phyloP scores from a whole-genome alignment of 2,113 vertebrate species.

The Myotis yumanensis region DNA sequence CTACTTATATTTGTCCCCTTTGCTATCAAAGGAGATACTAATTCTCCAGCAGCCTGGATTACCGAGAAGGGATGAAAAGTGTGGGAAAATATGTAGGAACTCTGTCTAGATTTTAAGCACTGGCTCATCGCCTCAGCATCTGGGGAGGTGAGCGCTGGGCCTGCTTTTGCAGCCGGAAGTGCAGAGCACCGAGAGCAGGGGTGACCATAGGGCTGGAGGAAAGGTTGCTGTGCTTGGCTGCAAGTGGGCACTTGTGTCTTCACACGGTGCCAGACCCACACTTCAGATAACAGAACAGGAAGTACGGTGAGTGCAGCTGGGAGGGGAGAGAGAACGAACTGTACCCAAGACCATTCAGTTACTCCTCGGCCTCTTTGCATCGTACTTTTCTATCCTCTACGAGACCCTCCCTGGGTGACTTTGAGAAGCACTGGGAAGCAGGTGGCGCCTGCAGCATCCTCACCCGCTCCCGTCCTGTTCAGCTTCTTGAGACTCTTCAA shows the following conservation, averaged over 20 bases:
- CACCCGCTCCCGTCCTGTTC: neutral
- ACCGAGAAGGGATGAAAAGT: neutral
- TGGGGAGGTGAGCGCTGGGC: neutral
- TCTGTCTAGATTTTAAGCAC: neutral
- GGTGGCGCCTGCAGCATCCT: neutral
- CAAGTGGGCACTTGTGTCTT: slow-evolving; percentile 5
- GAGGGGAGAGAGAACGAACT: neutral
- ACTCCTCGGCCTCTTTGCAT: neutral
- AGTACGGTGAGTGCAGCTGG: neutral
- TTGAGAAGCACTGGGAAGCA: neutral
- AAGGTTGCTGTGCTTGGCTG: slow-evolving; percentile 18
- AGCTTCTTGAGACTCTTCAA: neutral
- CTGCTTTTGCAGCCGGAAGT: neutral
- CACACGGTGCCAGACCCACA: slow-evolving; percentile 42
- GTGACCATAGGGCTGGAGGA: neutral
- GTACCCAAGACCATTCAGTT: neutral
- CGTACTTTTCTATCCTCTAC: neutral
- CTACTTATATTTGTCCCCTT: neutral
- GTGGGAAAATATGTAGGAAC: neutral
- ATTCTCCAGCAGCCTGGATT: neutral
- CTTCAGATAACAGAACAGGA: slow-evolving; percentile 65
- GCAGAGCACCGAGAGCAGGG: neutral
- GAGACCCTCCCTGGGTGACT: neutral
- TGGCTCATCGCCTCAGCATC: neutral
- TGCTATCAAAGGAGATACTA: neutral